Conservation (phyloP, 2,797 vertebrate species). For the Scolopax rusticola region DNA sequence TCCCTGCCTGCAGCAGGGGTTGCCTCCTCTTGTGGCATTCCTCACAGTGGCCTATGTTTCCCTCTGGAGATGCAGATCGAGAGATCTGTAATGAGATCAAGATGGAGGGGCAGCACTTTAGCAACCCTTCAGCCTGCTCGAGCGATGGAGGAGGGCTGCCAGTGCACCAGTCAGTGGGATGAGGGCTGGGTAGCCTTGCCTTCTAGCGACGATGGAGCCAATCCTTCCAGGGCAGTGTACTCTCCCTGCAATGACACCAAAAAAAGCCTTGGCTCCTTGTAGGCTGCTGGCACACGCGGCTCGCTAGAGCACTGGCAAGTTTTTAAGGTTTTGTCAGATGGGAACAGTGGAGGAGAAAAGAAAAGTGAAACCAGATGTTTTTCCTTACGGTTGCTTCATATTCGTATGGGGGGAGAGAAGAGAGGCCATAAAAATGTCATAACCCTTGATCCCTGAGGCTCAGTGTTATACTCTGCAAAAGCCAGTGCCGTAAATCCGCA, state of each 20-base stretch:
- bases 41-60: background rate
- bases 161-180: background rate
- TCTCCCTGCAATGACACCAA: conserved; percentile 9
- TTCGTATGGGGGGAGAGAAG: conserved; percentile 48
- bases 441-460: conserved; percentile 73
- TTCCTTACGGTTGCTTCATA: conserved; percentile 74
- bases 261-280: conserved; percentile 37
- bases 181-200: background rate
- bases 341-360: conserved; percentile 72
- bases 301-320: conserved; percentile 70
- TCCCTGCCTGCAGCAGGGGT: background rate
- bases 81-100: background rate
- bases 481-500: conserved; percentile 63
- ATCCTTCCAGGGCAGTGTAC: conserved; percentile 6
- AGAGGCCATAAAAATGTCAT: conserved; percentile 79
- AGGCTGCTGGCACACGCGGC: background rate
- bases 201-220: background rate
- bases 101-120: background rate
- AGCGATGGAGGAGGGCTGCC: background rate
- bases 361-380: conserved; percentile 84
- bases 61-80: background rate
- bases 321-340: conserved; percentile 76
- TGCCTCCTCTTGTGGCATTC: background rate
- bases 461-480: conserved; percentile 66
- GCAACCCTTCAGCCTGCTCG: background rate